Percentiles rank a stretch among this genome's conserved stretches.
These are phyloP conservation scores for Leucosticte australis DNA, from an alignment of 2,113 vertebrate genomes.

Conservation along the genomic window DNA sequence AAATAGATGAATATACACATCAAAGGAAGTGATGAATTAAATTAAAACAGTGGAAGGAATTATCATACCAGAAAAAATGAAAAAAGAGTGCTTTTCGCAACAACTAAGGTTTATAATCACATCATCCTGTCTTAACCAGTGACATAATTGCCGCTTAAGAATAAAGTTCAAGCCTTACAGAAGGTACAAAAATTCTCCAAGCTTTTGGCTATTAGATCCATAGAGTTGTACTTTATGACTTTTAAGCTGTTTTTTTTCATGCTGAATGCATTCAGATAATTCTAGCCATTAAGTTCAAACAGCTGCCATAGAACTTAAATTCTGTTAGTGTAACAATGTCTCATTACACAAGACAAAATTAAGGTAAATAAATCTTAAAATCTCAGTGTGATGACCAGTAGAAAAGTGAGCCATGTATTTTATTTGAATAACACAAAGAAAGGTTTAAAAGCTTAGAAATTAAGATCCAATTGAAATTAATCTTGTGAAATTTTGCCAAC, in stretches of 20 bases:
- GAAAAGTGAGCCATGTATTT: not conserved
- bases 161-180: not conserved
- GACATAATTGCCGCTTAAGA: not conserved
- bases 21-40: not conserved
- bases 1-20: not conserved
- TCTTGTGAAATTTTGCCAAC: not conserved
- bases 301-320: not conserved
- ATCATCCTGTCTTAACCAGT: not conserved
- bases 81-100: not conserved
- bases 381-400: not conserved
- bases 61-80: not conserved
- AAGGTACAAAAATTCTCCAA: not conserved
- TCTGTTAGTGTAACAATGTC: not conserved
- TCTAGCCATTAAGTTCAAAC: not conserved
- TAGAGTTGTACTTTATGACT: not conserved
- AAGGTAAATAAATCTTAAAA: not conserved
- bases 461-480: not conserved
- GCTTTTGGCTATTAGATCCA: not conserved
- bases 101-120: not conserved
- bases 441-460: not conserved
- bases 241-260: not conserved
- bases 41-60: not conserved
- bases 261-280: not conserved
- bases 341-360: not conserved
- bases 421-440: not conserved